Conservation (phyloP, 2,888 invertebrate genomes). For the Tetramorium bicarinatum region DNA sequence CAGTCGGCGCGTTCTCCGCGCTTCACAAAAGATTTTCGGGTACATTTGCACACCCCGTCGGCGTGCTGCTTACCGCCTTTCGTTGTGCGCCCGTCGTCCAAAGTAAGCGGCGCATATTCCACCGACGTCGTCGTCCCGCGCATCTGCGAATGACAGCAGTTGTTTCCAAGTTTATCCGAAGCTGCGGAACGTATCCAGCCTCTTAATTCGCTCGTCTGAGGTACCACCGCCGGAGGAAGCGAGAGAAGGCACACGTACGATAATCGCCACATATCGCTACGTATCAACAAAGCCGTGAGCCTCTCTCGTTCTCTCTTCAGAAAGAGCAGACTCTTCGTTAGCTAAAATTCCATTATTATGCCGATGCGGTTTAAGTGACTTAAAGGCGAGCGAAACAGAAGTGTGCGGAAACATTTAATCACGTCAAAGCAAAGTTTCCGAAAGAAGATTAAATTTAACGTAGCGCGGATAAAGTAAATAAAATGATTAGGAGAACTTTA, state of each 20-base stretch:
- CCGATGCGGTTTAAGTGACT: conserved; percentile 31
- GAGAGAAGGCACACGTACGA: conserved; percentile 19
- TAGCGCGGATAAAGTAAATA: neutral
- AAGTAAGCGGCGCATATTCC: conserved; percentile 66
- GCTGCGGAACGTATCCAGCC: conserved; percentile 53
- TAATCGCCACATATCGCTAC: conserved; percentile 50
- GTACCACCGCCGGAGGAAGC: neutral
- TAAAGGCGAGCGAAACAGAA: conserved; percentile 2
- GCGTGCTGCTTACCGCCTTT: conserved; percentile 25
- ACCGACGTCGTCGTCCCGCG: conserved; percentile 61
- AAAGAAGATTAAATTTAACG: neutral
- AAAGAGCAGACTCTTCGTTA: conserved; percentile 9
- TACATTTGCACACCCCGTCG: conserved; percentile 8
- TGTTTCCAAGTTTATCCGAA: conserved; percentile 78
- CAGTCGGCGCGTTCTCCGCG: conserved; percentile 27
- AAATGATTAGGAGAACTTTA: neutral
- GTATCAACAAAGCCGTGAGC: neutral
- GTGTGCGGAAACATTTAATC: conserved; percentile 11
- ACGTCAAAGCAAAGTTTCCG: neutral
- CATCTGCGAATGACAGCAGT: conserved; percentile 81
- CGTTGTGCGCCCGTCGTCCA: conserved; percentile 30
- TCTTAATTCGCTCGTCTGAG: conserved; percentile 60
- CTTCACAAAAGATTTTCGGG: conserved; percentile 52
- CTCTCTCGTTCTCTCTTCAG: too few relatives aligned
- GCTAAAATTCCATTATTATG: conserved; percentile 31